These are phyloP conservation scores for Pangasius krempfi DNA, from an alignment of 2,797 vertebrate genomes.

Conservation along the genomic window DNA sequence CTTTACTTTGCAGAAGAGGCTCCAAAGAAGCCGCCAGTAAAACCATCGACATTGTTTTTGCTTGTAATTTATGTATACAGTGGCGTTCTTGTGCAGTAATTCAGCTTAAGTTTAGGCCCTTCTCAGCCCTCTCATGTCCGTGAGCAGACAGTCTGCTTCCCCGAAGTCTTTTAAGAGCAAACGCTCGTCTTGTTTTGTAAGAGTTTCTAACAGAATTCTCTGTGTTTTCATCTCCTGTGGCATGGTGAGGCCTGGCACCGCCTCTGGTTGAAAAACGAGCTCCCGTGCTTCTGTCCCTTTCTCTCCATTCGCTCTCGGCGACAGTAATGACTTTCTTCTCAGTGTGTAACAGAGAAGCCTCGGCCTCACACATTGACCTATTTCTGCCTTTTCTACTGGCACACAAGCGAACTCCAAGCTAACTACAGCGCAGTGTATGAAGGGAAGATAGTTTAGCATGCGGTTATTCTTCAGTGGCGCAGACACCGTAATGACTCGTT, in stretches of 20 bases:
- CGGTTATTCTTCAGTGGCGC: not conserved
- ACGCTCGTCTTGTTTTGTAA: slow-evolving; percentile 23
- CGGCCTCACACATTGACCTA: slow-evolving; percentile 26
- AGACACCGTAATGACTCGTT: not conserved
- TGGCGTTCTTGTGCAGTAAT: not conserved
- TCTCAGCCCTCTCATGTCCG: not conserved
- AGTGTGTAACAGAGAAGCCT: slow-evolving; percentile 36
- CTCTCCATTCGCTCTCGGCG: slow-evolving; percentile 23
- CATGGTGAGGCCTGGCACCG: slow-evolving; percentile 14
- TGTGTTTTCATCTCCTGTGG: not conserved
- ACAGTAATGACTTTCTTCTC: slow-evolving; percentile 31
- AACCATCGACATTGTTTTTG: not conserved
- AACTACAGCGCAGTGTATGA: not conserved
- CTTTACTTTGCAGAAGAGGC: not conserved
- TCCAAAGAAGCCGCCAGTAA: not conserved
- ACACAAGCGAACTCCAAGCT: slow-evolving; percentile 2
- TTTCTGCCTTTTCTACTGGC: slow-evolving; percentile 25
- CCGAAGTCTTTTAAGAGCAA: slow-evolving; percentile 19
- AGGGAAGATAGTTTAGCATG: not conserved
- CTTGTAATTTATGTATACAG: not conserved
- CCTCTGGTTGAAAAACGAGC: slow-evolving; percentile 42
- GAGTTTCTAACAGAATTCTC: not conserved
- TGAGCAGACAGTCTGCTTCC: not conserved
- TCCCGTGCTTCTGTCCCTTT: not conserved
- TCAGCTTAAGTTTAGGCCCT: not conserved